phyloP scores from a whole-genome alignment of 2,888 invertebrate species.

The Cabera pusaria region DNA sequence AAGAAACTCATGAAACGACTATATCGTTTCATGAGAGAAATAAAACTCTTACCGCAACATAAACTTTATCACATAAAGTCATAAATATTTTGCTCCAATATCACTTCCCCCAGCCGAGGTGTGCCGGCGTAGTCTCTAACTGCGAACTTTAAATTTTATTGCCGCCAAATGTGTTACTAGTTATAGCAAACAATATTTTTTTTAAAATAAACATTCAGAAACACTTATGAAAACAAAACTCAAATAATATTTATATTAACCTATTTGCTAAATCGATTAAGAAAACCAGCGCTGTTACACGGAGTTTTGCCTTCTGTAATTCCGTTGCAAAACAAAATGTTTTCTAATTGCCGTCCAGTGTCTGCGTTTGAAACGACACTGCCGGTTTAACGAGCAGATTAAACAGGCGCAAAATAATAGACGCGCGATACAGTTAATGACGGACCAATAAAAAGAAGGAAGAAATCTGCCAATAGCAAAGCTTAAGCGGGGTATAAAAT shows the following conservation, averaged over 20 bases:
- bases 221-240: constrained; percentile 19
- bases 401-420: constrained; percentile 66
- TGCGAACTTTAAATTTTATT: constrained; percentile 47
- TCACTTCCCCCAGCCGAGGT: constrained; percentile 51
- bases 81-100: constrained; percentile 74
- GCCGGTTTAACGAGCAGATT: constrained; percentile 52
- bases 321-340: constrained; percentile 28
- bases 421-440: constrained; percentile 72
- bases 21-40: constrained; percentile 61
- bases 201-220: constrained; percentile 7
- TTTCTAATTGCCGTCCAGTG: constrained; percentile 35
- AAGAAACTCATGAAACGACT: too few relatives aligned
- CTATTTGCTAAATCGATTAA: constrained; percentile 9
- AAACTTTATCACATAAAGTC: constrained; percentile 73
- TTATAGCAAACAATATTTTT: constrained; percentile 18
- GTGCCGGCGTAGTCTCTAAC: constrained; percentile 44
- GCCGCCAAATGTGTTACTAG: constrained; percentile 30
- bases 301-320: constrained; percentile 16
- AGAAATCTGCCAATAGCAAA: constrained; percentile 80
- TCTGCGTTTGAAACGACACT: constrained; percentile 45
- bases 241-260: constrained; percentile 8
- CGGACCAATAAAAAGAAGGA: constrained; percentile 67
- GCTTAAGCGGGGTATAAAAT: constrained; percentile 79
- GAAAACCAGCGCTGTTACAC: constrained; percentile 9
- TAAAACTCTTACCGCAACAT: constrained; percentile 76